Evolutionary conservation across 2,113 vertebrate species (phyloP).

Genomic region (Apaloderma vittatum): DNA sequence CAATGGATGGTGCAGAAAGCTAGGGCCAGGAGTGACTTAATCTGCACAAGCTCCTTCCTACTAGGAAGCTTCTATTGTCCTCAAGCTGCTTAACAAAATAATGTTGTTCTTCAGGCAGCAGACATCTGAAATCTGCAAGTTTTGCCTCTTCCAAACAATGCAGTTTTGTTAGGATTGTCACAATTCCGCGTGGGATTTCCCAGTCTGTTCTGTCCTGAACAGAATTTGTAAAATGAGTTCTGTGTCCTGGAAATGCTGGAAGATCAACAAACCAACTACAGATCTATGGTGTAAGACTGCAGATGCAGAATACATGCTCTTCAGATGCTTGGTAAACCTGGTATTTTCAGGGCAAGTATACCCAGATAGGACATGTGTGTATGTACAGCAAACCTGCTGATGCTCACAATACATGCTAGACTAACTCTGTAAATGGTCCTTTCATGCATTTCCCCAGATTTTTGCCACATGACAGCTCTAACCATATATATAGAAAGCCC

Average conservation of each 20-base stretch:
- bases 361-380: background rate
- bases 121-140: slow-evolving; percentile 4
- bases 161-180: slow-evolving; percentile 3
- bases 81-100: background rate
- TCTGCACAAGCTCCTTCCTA: background rate
- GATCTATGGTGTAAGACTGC: background rate
- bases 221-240: background rate
- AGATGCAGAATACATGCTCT: background rate
- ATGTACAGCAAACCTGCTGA: background rate
- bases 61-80: background rate
- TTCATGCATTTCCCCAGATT: background rate
- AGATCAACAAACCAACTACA: background rate
- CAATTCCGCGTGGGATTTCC: slow-evolving; percentile 6
- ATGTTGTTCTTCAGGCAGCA: background rate
- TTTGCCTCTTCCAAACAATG: background rate
- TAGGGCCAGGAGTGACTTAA: background rate
- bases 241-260: background rate
- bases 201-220: background rate
- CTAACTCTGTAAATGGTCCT: background rate
- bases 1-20: background rate
- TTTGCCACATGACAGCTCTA: background rate
- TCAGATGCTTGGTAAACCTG: background rate
- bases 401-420: background rate
- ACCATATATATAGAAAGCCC: background rate
- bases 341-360: background rate